phyloP scores from a whole-genome alignment of 2,113 vertebrate genomes.

The Catharus fuscescens region DNA sequence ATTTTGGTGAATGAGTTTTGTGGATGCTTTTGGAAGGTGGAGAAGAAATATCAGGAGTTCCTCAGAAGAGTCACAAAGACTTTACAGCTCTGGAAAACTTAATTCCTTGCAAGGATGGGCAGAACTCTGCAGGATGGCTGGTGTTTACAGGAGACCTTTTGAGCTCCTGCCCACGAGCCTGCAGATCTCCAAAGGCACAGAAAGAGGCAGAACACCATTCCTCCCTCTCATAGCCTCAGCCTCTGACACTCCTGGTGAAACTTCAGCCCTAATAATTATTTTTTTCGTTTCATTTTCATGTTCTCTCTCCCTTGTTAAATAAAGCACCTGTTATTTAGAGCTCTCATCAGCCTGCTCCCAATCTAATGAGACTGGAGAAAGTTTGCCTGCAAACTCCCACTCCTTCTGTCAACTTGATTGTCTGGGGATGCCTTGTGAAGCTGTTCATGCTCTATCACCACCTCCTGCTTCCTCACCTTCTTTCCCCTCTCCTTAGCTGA shows the following conservation, averaged over 20 bases:
- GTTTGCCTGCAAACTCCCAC: conserved; percentile 60
- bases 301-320: conserved; percentile 8
- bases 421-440: conserved; percentile 57
- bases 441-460: conserved; percentile 43
- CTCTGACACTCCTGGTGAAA: background rate
- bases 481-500: conserved; percentile 38
- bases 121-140: background rate
- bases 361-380: conserved; percentile 55
- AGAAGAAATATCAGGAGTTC: background rate
- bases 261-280: background rate
- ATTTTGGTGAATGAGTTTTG: background rate
- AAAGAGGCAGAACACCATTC: background rate
- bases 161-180: background rate
- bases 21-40: background rate
- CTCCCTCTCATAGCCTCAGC: background rate
- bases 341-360: conserved; percentile 39
- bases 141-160: background rate
- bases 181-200: background rate
- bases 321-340: conserved; percentile 57
- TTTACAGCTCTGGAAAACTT: background rate
- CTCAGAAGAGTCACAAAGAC: background rate
- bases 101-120: background rate
- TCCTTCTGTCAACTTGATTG: conserved; percentile 60
- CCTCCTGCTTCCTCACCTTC: conserved; percentile 64
- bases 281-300: background rate